Conservation (phyloP, 2,113 vertebrate genomes). For the Solenodon paradoxus region DNA sequence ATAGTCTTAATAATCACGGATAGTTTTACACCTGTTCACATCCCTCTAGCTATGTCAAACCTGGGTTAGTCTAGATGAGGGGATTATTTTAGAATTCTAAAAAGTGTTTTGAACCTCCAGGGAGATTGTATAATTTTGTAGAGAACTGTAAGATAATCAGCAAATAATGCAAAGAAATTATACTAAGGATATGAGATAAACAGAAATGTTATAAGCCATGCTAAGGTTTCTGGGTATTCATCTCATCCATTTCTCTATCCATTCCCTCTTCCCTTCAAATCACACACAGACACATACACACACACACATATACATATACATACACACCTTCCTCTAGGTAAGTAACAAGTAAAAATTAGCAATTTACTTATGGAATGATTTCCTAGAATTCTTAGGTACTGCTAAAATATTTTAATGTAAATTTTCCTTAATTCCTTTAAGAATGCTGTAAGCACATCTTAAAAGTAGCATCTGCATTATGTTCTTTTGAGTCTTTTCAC, state of each 20-base stretch:
- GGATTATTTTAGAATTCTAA: conserved; percentile 22
- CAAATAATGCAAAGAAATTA: not conserved
- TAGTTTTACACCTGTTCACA: not conserved
- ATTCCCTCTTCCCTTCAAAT: not conserved
- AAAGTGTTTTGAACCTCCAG: not conserved
- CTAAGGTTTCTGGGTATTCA: not conserved
- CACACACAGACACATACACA: not conserved
- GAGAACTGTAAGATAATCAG: not conserved
- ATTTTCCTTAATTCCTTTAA: conserved; percentile 47
- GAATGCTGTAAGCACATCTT: conserved; percentile 7
- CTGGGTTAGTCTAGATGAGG: not conserved
- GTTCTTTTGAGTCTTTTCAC: not conserved
- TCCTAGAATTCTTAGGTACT: not conserved
- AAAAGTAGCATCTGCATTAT: conserved; percentile 1
- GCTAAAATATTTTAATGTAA: conserved; percentile 13
- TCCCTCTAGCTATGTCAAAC: not conserved
- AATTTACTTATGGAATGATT: not conserved
- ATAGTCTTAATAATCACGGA: not conserved
- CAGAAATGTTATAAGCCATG: not conserved
- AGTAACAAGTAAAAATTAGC: not conserved
- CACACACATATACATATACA: not conserved
- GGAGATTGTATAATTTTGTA: not conserved
- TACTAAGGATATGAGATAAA: not conserved
- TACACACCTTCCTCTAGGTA: not conserved
- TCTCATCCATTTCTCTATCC: not conserved